These are phyloP conservation scores for Pteromalus puparum DNA, from an alignment of 1,140 invertebrate genomes.

Conservation along the genomic window DNA sequence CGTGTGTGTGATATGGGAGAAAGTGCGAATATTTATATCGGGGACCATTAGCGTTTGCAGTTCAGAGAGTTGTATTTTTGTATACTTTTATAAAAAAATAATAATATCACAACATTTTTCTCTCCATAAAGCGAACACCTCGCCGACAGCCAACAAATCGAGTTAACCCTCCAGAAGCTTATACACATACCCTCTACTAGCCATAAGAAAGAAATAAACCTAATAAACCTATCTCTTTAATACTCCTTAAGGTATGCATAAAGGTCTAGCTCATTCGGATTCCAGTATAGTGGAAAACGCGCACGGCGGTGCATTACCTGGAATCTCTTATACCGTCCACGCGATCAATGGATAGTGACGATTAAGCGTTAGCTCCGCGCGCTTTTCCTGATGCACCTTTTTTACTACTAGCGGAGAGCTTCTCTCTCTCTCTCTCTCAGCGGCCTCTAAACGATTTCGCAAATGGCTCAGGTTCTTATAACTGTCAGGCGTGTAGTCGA, in stretches of 20 bases:
- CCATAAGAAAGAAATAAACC: conserved; percentile 26
- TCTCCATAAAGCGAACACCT: too few species aligned
- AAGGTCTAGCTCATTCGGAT: not conserved
- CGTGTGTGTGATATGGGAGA: too few species aligned
- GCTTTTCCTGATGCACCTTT: conserved; percentile 5
- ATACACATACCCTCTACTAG: not conserved
- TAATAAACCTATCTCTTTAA: conserved; percentile 11
- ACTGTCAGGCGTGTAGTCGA: conserved; percentile 44
- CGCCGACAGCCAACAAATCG: too few species aligned
- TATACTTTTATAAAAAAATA: too few species aligned
- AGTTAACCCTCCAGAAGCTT: too few species aligned
- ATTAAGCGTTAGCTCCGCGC: conserved; percentile 5
- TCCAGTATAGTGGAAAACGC: conserved; percentile 21
- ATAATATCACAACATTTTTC: too few species aligned
- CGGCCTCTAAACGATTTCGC: conserved; percentile 55
- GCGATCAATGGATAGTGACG: conserved; percentile 26
- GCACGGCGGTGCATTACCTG: not conserved
- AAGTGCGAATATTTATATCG: too few species aligned
- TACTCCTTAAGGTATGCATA: not conserved
- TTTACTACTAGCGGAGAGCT: not conserved
- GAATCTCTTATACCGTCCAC: not conserved
- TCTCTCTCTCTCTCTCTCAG: not conserved
- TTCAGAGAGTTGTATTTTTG: too few species aligned
- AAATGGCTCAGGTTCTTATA: conserved; percentile 57
- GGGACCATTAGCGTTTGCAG: too few species aligned